Percentiles rank a stretch among this genome's conserved stretches.
phyloP scores from a whole-genome alignment of 2,113 vertebrate species.

The Epinephelus cyanopodus region DNA sequence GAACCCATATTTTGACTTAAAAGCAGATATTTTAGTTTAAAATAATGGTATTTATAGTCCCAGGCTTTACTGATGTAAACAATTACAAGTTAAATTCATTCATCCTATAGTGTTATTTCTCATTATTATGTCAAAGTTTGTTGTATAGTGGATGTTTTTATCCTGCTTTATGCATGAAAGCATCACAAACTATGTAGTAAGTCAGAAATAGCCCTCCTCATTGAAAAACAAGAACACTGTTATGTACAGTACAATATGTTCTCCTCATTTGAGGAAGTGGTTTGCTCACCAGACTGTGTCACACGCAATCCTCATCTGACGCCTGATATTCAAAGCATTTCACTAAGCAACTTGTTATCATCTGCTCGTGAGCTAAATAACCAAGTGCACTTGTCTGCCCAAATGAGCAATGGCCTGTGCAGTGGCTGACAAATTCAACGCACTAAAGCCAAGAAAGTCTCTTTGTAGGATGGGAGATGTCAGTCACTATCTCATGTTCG shows the following conservation, averaged over 20 bases:
- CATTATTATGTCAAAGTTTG: background rate
- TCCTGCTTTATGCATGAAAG: constrained; percentile 1
- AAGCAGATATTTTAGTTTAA: background rate
- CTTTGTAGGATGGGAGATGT: constrained; percentile 53
- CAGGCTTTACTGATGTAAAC: background rate
- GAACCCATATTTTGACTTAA: constrained; percentile 2
- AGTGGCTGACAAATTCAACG: constrained; percentile 24
- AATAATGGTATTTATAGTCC: background rate
- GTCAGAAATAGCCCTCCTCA: constrained; percentile 35
- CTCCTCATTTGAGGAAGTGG: constrained; percentile 81
- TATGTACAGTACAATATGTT: constrained; percentile 75
- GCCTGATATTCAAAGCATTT: constrained; percentile 43
- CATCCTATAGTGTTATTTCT: background rate
- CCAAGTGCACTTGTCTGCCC: background rate
- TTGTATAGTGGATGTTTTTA: background rate
- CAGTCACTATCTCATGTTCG: constrained; percentile 68
- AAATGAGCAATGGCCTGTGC: constrained; percentile 10
- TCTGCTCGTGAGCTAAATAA: constrained; percentile 20
- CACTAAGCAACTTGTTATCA: constrained; percentile 31
- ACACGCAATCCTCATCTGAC: constrained; percentile 33
- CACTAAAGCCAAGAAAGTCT: constrained; percentile 41
- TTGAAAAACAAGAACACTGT: constrained; percentile 58
- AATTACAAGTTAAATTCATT: constrained; percentile 8
- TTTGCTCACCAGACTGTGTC: constrained; percentile 75
- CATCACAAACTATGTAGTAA: background rate